phyloP scores from a whole-genome alignment of 2,888 invertebrate genomes.

The Urechis unicinctus region DNA sequence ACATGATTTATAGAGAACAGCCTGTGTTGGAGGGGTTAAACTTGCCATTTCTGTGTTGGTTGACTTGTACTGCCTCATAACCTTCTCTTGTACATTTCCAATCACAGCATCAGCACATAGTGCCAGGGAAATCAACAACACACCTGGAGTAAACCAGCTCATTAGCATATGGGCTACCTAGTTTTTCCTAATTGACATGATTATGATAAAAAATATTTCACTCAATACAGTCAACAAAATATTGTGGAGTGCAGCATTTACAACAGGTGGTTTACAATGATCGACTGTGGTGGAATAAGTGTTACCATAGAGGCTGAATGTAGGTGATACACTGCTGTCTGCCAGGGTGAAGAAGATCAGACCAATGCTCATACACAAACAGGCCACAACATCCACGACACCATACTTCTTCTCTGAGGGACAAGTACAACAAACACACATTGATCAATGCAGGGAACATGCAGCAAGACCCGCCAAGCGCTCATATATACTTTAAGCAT shows the following conservation, averaged over 20 bases:
- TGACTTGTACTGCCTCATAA: slow-evolving; percentile 77
- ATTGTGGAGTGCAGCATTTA: too few relatives aligned
- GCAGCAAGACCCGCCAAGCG: background rate
- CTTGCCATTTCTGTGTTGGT: slow-evolving; percentile 78
- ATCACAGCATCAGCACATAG: slow-evolving; percentile 89
- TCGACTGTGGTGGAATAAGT: background rate
- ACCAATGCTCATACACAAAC: slow-evolving; percentile 79
- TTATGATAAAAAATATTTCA: too few relatives aligned
- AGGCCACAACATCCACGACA: slow-evolving; percentile 75
- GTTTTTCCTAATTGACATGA: too few relatives aligned
- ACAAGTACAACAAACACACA: slow-evolving; percentile 1
- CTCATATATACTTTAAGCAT: background rate
- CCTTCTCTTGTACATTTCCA: slow-evolving; percentile 94
- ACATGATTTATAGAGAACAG: too few relatives aligned
- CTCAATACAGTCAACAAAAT: too few relatives aligned
- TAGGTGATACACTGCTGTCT: slow-evolving; percentile 60
- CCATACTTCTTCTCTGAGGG: slow-evolving; percentile 71
- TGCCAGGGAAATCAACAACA: slow-evolving; percentile 64
- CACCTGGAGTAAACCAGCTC: slow-evolving; percentile 37
- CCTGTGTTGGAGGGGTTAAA: too few relatives aligned
- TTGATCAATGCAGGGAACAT: background rate
- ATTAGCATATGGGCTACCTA: too few relatives aligned
- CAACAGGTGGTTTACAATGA: background rate
- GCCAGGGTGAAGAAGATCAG: slow-evolving; percentile 85
- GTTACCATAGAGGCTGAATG: slow-evolving; percentile 58